Conservation (phyloP, 2,797 vertebrate species). For the Galago senegalensis region DNA sequence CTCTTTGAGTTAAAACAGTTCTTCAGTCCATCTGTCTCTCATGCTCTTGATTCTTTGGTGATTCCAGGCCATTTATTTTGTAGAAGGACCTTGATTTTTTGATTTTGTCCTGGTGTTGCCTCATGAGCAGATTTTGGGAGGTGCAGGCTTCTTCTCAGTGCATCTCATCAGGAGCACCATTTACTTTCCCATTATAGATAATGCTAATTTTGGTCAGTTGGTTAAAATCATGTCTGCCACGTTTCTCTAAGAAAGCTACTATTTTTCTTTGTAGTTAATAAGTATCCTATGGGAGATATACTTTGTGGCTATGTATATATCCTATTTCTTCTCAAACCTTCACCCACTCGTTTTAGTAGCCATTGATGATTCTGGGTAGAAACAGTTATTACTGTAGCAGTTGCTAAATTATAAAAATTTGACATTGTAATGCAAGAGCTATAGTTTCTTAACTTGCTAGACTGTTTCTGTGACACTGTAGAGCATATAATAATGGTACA, state of each 20-base stretch:
- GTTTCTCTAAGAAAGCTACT: conserved; percentile 35
- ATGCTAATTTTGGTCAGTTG: background rate
- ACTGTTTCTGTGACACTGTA: background rate
- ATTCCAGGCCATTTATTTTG: background rate
- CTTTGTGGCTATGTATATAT: background rate
- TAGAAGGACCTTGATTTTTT: background rate
- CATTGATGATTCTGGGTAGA: conserved; percentile 1
- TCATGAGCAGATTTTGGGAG: background rate
- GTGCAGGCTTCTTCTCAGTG: background rate
- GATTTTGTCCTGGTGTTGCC: background rate
- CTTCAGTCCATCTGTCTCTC: background rate
- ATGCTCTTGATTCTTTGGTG: background rate
- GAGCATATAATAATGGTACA: background rate
- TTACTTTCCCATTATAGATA: background rate
- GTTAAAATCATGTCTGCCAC: background rate
- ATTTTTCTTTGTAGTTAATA: conserved; percentile 42
- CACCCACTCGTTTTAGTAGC: background rate
- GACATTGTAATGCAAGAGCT: background rate
- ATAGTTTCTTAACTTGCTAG: background rate
- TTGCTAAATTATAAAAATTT: conserved; percentile 8
- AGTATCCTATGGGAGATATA: background rate
- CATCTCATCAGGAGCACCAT: background rate
- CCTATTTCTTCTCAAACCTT: background rate
- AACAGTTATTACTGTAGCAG: background rate
- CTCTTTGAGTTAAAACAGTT: background rate